phyloP scores from a whole-genome alignment of 2,888 invertebrate genomes.

The Stenodema calcarata region DNA sequence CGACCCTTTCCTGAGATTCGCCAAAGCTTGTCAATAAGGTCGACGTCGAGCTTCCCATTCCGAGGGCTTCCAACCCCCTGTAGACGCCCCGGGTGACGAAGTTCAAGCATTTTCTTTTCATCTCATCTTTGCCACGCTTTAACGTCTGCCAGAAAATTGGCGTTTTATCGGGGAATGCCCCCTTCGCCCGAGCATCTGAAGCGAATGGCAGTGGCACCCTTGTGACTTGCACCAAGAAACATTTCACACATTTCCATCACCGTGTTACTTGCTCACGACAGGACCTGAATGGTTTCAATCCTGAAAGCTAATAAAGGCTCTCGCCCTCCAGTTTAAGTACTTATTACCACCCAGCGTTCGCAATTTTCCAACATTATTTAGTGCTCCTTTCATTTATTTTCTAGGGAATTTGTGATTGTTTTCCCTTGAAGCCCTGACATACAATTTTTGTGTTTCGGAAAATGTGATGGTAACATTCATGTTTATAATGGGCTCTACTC shows the following conservation, averaged over 20 bases:
- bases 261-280: conserved; percentile 24
- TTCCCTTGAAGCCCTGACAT: too few species aligned
- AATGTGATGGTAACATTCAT: too few species aligned
- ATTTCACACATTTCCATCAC: conserved; percentile 42
- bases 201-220: conserved; percentile 6
- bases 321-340: neutral
- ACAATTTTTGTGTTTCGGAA: too few species aligned
- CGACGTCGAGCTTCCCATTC: neutral
- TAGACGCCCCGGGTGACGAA: conserved; percentile 20
- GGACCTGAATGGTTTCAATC: conserved; percentile 24
- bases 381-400: neutral
- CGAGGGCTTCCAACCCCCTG: neutral
- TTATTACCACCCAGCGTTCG: neutral
- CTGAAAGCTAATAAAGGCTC: neutral
- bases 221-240: conserved; percentile 13
- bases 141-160: conserved; percentile 31
- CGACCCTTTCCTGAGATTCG: neutral
- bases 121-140: neutral
- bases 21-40: neutral
- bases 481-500: too few species aligned
- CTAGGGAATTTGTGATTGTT: too few species aligned
- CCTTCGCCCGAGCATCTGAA: neutral
- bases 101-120: conserved; percentile 36
- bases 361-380: neutral
- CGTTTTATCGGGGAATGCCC: conserved; percentile 31